Conservation (phyloP, 2,888 invertebrate genomes). For the Boloria euphrosyne region DNA sequence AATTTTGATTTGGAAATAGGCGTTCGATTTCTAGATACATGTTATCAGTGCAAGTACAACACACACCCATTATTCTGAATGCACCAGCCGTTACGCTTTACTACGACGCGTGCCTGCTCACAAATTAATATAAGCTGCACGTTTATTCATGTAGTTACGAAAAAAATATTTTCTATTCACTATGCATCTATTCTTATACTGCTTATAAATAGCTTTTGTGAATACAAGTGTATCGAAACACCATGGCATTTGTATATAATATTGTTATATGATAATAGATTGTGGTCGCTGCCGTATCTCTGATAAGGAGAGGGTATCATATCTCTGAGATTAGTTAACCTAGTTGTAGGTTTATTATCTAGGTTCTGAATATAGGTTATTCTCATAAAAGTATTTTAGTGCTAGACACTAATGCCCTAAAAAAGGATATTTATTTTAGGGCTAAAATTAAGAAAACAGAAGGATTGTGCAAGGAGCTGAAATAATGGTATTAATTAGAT, state of each 20-base stretch:
- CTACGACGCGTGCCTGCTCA: slow-evolving; percentile 15
- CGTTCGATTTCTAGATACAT: not conserved
- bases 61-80: not conserved
- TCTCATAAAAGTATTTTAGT: too few species aligned
- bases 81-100: slow-evolving; percentile 1
- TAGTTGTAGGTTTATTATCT: too few species aligned
- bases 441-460: too few species aligned
- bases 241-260: not conserved
- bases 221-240: not conserved
- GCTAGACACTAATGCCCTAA: too few species aligned
- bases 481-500: too few species aligned
- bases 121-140: slow-evolving; percentile 17
- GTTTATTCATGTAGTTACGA: slow-evolving; percentile 17
- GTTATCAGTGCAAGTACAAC: not conserved
- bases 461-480: too few species aligned
- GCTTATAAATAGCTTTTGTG: slow-evolving; percentile 18
- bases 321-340: too few species aligned
- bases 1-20: too few species aligned
- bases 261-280: not conserved
- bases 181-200: slow-evolving; percentile 19
- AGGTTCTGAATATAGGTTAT: too few species aligned
- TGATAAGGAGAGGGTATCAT: too few species aligned
- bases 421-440: too few species aligned
- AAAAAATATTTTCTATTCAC: slow-evolving; percentile 12
- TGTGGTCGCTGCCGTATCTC: too few species aligned